Evolutionary conservation across 2,113 vertebrate species (phyloP).

Genomic region (Rhinoderma darwinii): DNA sequence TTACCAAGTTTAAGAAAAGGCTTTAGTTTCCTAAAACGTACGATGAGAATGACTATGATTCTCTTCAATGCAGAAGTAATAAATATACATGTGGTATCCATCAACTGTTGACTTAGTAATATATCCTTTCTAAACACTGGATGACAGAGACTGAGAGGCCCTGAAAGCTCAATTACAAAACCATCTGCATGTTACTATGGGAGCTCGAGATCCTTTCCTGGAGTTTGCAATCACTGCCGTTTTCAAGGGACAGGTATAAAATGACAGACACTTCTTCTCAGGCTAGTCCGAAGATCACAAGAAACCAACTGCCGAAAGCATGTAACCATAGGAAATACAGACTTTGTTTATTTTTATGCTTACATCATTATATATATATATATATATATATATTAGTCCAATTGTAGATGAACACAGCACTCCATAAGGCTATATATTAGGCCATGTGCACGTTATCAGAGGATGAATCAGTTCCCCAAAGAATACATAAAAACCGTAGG

Average conservation of each 20-base stretch:
- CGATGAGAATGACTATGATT: not conserved
- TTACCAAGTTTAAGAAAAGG: not conserved
- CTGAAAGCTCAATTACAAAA: constrained; percentile 42
- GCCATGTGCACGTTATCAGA: too few relatives aligned
- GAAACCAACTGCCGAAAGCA: not conserved
- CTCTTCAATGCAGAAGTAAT: not conserved
- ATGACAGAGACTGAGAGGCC: constrained; percentile 18
- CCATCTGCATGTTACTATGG: constrained; percentile 29
- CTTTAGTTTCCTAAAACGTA: constrained; percentile 12
- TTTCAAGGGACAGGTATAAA: not conserved
- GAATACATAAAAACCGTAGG: too few relatives aligned
- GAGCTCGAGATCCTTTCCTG: not conserved
- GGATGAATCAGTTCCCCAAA: too few relatives aligned
- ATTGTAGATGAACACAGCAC: too few relatives aligned
- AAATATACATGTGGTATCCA: constrained; percentile 54
- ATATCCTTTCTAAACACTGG: constrained; percentile 42
- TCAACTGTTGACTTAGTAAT: constrained; percentile 49
- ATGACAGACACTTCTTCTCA: not conserved
- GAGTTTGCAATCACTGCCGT: not conserved
- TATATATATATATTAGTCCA: too few relatives aligned
- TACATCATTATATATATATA: not conserved
- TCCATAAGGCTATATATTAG: too few relatives aligned
- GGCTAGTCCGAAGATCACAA: not conserved
- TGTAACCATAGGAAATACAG: not conserved
- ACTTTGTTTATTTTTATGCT: not conserved